Evolutionary conservation across 2,888 invertebrate species (phyloP).

Genomic region (Mesorhabditis belari): DNA sequence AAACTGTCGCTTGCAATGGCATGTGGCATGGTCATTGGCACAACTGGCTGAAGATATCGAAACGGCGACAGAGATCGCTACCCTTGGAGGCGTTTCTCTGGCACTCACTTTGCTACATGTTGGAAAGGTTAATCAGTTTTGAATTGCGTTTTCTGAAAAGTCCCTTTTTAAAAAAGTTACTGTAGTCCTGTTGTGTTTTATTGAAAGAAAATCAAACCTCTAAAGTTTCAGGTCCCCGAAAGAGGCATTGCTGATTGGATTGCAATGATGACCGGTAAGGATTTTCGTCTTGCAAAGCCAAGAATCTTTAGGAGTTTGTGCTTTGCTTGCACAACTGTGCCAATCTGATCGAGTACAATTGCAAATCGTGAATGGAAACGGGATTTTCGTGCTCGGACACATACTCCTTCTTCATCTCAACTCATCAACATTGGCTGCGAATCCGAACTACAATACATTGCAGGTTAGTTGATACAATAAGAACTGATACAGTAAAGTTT

Average conservation of each 20-base stretch:
- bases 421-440: not conserved
- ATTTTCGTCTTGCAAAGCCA: not conserved
- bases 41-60: conserved; percentile 55
- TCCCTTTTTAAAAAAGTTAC: too few relatives aligned
- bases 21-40: conserved; percentile 56
- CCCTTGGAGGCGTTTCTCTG: not conserved
- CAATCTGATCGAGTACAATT: conserved; percentile 26
- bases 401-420: conserved; percentile 15
- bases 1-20: conserved; percentile 55
- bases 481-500: not conserved
- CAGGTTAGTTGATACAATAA: conserved; percentile 3
- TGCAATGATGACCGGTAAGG: conserved; percentile 28
- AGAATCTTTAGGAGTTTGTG: conserved; percentile 20
- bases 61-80: conserved; percentile 52
- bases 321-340: conserved; percentile 32
- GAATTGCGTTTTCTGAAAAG: too few relatives aligned
- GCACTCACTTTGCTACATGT: not conserved
- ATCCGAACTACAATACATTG: conserved; percentile 5
- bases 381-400: conserved; percentile 25
- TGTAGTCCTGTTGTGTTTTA: not conserved
- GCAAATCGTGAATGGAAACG: conserved; percentile 28
- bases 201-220: not conserved
- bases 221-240: conserved; percentile 15
- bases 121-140: too few relatives aligned
- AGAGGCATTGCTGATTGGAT: conserved; percentile 31